These are phyloP conservation scores for Drosophila anomalata DNA, from an alignment of 2,888 invertebrate genomes.

Conservation along the genomic window DNA sequence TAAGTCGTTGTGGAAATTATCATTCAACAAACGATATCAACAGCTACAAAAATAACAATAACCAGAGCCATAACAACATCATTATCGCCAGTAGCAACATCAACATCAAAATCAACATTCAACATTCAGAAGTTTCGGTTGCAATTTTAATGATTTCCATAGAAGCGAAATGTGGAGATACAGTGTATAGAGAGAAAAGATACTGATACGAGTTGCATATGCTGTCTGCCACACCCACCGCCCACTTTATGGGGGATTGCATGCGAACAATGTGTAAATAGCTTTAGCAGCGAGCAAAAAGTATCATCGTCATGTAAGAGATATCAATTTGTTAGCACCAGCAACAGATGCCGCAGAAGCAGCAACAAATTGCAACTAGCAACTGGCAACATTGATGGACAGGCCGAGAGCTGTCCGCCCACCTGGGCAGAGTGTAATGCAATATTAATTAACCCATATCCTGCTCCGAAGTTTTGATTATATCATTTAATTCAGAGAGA, in stretches of 20 bases:
- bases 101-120: slow-evolving; percentile 16
- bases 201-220: slow-evolving; percentile 20
- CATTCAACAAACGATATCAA: slow-evolving; percentile 53
- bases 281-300: slow-evolving; percentile 26
- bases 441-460: slow-evolving; percentile 20
- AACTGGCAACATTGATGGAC: slow-evolving; percentile 2
- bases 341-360: slow-evolving; percentile 28
- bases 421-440: slow-evolving; percentile 14
- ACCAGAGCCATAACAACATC: slow-evolving; percentile 30
- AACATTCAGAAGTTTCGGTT: slow-evolving; percentile 42
- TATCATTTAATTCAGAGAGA: slow-evolving; percentile 23
- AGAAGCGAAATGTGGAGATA: slow-evolving; percentile 41
- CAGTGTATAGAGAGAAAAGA: slow-evolving; percentile 4
- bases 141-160: slow-evolving; percentile 70
- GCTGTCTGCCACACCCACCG: slow-evolving; percentile 3
- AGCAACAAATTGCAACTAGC: slow-evolving; percentile 8
- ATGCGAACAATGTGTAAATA: slow-evolving; percentile 58
- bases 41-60: slow-evolving; percentile 23
- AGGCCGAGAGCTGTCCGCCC: slow-evolving; percentile 14
- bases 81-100: slow-evolving; percentile 54
- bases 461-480: slow-evolving; percentile 24
- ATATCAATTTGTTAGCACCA: slow-evolving; percentile 63
- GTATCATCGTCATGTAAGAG: slow-evolving; percentile 49
- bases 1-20: slow-evolving; percentile 46
- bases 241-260: slow-evolving; percentile 32